Percentiles rank a stretch among this genome's conserved stretches.
phyloP scores from a whole-genome alignment of 2,888 invertebrate genomes.

The Cataglyphis rosenhaueri region DNA sequence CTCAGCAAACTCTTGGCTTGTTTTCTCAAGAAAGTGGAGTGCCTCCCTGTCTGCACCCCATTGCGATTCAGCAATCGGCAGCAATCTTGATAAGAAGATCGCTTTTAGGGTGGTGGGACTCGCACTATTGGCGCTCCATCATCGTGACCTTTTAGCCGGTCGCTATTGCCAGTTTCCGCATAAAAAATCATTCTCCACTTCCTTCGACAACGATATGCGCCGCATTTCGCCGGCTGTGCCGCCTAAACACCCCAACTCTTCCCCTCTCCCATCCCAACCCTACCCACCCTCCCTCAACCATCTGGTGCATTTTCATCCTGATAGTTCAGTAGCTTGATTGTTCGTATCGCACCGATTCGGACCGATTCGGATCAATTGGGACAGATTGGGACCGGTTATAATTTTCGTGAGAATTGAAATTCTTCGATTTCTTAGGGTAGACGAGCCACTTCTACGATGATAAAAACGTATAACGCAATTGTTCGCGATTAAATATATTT shows the following conservation, averaged over 20 bases:
- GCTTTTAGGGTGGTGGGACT: not conserved
- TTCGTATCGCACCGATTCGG: not conserved
- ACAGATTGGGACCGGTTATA: not conserved
- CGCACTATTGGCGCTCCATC: not conserved
- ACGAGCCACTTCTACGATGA: not conserved
- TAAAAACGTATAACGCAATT: not conserved
- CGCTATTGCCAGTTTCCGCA: not conserved
- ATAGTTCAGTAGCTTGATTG: not conserved
- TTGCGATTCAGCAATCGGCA: constrained; percentile 19
- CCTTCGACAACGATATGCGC: constrained; percentile 1
- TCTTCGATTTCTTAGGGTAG: too few species aligned
- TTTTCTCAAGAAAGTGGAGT: not conserved
- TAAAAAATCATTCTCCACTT: not conserved
- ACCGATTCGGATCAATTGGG: not conserved
- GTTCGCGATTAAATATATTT: not conserved
- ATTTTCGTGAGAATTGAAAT: not conserved
- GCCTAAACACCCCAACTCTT: constrained; percentile 1
- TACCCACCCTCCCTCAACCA: not conserved
- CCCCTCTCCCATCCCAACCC: not conserved
- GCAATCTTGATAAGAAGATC: constrained; percentile 1
- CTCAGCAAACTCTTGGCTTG: not conserved
- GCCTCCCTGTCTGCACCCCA: not conserved
- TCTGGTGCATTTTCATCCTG: constrained; percentile 19
- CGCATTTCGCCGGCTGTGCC: constrained; percentile 30
- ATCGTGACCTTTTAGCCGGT: constrained; percentile 47